Base-by-base conservation (phyloP, 2,797 vertebrate species). In the Picus viridis region DNA sequence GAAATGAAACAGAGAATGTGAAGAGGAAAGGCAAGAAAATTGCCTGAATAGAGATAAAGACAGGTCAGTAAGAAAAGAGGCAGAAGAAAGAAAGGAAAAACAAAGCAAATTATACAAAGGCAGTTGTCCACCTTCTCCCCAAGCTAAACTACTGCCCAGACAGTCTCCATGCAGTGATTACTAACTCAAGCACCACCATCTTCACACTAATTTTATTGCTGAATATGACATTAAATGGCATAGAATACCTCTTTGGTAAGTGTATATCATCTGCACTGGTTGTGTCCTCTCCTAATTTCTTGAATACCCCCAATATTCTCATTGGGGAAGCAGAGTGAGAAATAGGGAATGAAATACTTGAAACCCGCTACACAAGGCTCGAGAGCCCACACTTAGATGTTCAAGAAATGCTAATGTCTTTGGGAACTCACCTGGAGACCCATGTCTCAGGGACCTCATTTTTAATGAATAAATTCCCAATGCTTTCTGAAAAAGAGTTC, bases 241-340 rank as follows among this genome's bases (percentile, higher is more conserved):
- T 45, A 17, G 45, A 45, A 19, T 19, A 45, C 45, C 7, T 67
- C 16, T 47, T 58, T 43, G 16, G 7, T 51, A 61, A n/a, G 13
- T 65, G 71, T 34, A 26, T 7, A 27, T 51, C 17, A 43, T 14
- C 27, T 51, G 16, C 16, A 24, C 4, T n/a, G 9, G 1, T 45
- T 54, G 20, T 1, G 0, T 73, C 9, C 11, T 39, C n/a, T 53
- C 36, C 10, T 12, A 47, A 0, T 20, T 32, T 65, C 13, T 72
- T 76, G 18, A 27, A 53, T n/a, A 47, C 1, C 16, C 32, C 7
- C 7, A 56, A 0, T 27, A 10, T 58, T 71, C 47, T 74, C 47
- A 34, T 7, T 54, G 51, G 3, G 5, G 41, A 17, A 70, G 9
- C 34, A 67, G 26, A 45, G 6, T 14, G 5, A 69, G 51, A 72